Percentiles rank a stretch among this genome's conserved stretches.
Conservation (phyloP, 2,888 invertebrate species). For the Cyaniris semiargus region DNA sequence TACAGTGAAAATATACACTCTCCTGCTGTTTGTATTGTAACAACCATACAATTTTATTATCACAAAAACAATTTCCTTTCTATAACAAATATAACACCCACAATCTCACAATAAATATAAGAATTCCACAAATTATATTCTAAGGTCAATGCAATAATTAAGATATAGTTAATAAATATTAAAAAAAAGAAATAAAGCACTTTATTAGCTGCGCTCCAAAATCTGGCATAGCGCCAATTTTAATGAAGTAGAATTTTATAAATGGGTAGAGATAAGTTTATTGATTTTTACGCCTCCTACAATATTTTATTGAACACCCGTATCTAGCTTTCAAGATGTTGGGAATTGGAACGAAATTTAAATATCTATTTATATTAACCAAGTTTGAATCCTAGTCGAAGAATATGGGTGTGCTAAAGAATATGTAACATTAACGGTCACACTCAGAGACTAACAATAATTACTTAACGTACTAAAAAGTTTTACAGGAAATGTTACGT, state of each 20-base stretch:
- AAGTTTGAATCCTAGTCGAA: too few species aligned
- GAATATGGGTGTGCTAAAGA: too few species aligned
- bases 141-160: background rate
- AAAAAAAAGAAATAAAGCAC: conserved; percentile 22
- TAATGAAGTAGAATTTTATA: conserved; percentile 30
- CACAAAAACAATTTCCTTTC: too few species aligned
- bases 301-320: background rate
- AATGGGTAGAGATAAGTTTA: conserved; percentile 29
- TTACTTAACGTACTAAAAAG: too few species aligned
- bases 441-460: too few species aligned
- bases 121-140: background rate
- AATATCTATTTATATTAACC: background rate
- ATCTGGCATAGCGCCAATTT: conserved; percentile 16
- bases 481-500: too few species aligned
- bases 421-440: too few species aligned
- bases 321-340: background rate
- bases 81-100: background rate
- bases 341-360: background rate
- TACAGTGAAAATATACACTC: too few species aligned
- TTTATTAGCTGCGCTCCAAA: conserved; percentile 23
- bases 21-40: too few species aligned
- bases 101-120: background rate
- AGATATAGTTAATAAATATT: conserved; percentile 25
- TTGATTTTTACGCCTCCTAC: conserved; percentile 18
- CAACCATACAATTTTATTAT: too few species aligned